phyloP scores from a whole-genome alignment of 2,113 vertebrate genomes.

The Pterocles burchelli region DNA sequence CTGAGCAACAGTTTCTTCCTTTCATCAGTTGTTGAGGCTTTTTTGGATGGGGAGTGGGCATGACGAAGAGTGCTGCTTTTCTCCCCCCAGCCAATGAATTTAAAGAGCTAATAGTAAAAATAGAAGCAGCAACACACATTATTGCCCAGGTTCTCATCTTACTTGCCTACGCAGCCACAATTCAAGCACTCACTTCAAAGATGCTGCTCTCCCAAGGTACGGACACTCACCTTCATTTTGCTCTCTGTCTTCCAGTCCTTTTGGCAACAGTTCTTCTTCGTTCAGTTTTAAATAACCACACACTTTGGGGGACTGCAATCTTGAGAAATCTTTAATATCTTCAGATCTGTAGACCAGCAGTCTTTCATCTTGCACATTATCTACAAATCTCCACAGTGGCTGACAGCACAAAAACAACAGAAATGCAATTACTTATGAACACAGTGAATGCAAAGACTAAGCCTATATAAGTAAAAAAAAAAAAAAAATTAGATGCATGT shows the following conservation, averaged over 20 bases:
- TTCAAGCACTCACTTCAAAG: neutral
- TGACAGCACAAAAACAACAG: conserved; percentile 37
- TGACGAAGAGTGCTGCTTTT: neutral
- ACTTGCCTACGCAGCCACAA: neutral
- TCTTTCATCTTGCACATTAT: conserved; percentile 80
- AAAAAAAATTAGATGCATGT: neutral
- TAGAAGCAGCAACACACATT: neutral
- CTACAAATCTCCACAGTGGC: conserved; percentile 93
- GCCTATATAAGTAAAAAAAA: neutral
- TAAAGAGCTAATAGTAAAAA: neutral
- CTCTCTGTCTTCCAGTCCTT: conserved; percentile 55
- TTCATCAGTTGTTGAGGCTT: neutral
- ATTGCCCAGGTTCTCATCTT: neutral
- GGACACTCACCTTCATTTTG: conserved; percentile 53
- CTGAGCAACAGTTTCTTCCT: neutral
- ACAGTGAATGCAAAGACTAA: neutral
- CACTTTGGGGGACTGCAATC: conserved; percentile 89
- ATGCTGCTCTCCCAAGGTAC: neutral
- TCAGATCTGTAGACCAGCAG: conserved; percentile 93
- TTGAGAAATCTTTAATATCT: conserved; percentile 91
- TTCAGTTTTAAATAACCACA: conserved; percentile 89
- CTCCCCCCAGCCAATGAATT: rapidly evolving
- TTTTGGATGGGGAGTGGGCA: neutral
- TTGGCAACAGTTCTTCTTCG: conserved; percentile 76
- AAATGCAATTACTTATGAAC: neutral